Conservation (phyloP, 2,888 invertebrate species). For the Tethea ocularis region DNA sequence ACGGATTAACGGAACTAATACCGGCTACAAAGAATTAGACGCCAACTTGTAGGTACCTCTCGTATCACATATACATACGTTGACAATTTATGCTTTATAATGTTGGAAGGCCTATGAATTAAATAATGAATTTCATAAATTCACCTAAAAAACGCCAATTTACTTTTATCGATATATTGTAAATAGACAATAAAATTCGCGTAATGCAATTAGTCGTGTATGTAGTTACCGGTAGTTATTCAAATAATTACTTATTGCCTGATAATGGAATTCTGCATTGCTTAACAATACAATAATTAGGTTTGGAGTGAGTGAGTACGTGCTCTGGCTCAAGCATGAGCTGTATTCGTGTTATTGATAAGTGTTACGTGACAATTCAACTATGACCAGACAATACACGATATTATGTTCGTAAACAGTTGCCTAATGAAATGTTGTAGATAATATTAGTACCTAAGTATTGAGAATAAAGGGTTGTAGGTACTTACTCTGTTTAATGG, state of each 20-base stretch:
- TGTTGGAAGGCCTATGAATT: too few relatives aligned
- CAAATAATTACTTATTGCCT: not conserved
- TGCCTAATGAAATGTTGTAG: not conserved
- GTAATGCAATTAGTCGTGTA: not conserved
- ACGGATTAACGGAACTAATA: too few relatives aligned
- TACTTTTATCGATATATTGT: too few relatives aligned
- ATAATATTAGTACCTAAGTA: not conserved
- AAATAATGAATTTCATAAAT: too few relatives aligned
- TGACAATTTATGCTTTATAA: too few relatives aligned
- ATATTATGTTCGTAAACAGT: not conserved
- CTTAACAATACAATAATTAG: slow-evolving; percentile 39
- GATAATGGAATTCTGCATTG: slow-evolving; percentile 36
- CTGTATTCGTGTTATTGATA: slow-evolving; percentile 21
- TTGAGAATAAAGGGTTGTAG: not conserved
- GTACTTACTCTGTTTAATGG: not conserved
- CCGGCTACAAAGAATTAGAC: too few relatives aligned
- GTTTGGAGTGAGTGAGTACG: slow-evolving; percentile 38
- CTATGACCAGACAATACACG: slow-evolving; percentile 16
- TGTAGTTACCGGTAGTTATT: not conserved
- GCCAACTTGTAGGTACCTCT: too few relatives aligned
- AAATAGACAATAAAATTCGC: not conserved
- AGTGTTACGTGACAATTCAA: slow-evolving; percentile 32
- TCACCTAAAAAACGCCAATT: too few relatives aligned
- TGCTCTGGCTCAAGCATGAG: slow-evolving; percentile 27
- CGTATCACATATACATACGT: too few relatives aligned